Percentiles rank a stretch among this genome's conserved stretches.
phyloP scores from a whole-genome alignment of 2,888 invertebrate genomes.

The Calliopum simillimum region DNA sequence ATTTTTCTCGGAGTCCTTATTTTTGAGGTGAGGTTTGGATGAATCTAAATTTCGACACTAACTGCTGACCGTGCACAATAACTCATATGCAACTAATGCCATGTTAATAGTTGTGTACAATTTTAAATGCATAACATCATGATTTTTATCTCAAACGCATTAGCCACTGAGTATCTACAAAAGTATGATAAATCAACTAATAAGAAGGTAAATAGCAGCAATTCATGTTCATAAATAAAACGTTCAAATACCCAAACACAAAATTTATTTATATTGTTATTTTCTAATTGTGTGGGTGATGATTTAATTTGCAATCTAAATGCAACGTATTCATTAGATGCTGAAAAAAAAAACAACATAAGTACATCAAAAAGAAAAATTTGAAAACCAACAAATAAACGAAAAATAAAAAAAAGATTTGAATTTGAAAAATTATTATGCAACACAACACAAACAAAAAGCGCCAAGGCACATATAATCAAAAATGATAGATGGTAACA shows the following conservation, averaged over 20 bases:
- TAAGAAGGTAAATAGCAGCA: not conserved
- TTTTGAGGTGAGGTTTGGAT: no score
- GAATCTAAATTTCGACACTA: no score
- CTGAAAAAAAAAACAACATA: not conserved
- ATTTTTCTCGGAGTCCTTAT: no score
- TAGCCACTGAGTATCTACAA: no score
- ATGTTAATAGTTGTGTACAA: no score
- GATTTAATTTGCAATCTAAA: conserved; percentile 27
- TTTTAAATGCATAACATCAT: no score
- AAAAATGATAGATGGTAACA: conserved; percentile 21
- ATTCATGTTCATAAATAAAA: not conserved
- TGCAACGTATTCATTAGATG: conserved; percentile 10
- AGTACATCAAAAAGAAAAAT: not conserved
- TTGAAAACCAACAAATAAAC: not conserved
- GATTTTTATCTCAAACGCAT: no score
- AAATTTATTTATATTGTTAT: not conserved
- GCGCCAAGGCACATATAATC: not conserved
- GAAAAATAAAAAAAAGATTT: not conserved
- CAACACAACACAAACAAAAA: not conserved
- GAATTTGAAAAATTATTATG: conserved; percentile 17
- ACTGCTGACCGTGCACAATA: no score
- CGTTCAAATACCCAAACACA: not conserved
- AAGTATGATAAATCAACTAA: not conserved
- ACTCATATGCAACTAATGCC: no score
- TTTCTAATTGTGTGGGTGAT: conserved; percentile 22